These are phyloP conservation scores for Hippocampus kuda DNA, from an alignment of 2,797 vertebrate species.

Conservation along the genomic window DNA sequence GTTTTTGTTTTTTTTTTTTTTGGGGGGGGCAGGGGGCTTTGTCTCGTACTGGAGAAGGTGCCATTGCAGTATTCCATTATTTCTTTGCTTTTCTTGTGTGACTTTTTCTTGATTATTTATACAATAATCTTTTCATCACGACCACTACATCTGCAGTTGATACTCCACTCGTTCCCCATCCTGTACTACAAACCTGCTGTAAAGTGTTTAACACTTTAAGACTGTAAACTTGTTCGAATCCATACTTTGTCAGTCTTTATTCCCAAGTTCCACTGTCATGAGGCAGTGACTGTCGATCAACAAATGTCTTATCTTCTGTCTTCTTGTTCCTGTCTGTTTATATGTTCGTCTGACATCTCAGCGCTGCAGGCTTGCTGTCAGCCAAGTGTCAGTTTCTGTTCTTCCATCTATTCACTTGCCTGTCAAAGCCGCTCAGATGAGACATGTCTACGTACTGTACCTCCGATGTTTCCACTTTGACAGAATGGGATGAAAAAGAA, in stretches of 20 bases:
- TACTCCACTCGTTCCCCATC: conserved; percentile 35
- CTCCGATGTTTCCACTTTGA: conserved; percentile 58
- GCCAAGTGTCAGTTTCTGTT: conserved; percentile 63
- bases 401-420: conserved; percentile 63
- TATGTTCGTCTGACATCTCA: conserved; percentile 58
- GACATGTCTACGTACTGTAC: conserved; percentile 50
- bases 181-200: conserved; percentile 28
- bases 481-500: conserved; percentile 46
- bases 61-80: conserved; percentile 24
- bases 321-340: conserved; percentile 61
- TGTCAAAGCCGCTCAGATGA: conserved; percentile 58
- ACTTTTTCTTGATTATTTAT: conserved; percentile 34
- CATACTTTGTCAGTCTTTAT: conserved; percentile 20
- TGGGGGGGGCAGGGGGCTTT: too few species aligned
- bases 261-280: conserved; percentile 25
- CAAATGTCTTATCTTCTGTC: conserved; percentile 54
- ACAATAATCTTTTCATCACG: conserved; percentile 38
- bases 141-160: conserved; percentile 47
- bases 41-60: too few species aligned
- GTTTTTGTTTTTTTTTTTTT: too few species aligned
- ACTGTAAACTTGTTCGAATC: conserved; percentile 43
- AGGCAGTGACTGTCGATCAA: conserved; percentile 51
- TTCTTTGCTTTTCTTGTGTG: conserved; percentile 32
- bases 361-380: conserved; percentile 64
- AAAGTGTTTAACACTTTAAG: conserved; percentile 37